A percentile compares a stretch with the other conserved stretches of the same genome.
phyloP scores from a whole-genome alignment of 2,888 invertebrate species.

The Chymomyza caudatula region DNA sequence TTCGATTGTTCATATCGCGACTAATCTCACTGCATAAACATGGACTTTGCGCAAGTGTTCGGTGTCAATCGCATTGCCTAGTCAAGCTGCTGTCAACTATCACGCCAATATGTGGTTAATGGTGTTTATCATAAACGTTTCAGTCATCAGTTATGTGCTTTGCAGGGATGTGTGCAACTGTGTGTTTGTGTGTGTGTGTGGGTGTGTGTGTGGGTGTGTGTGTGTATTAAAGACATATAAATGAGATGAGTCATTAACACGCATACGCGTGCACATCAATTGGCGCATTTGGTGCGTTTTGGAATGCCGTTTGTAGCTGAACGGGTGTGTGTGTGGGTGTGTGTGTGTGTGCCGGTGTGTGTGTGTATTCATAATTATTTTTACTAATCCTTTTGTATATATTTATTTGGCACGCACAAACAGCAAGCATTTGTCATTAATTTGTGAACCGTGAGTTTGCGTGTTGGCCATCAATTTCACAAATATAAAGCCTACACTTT shows the following conservation, averaged over 20 bases:
- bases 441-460: slow-evolving; percentile 38
- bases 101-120: background rate
- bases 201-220: background rate
- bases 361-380: background rate
- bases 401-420: background rate
- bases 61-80: slow-evolving; percentile 42
- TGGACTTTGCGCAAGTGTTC: background rate
- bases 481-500: slow-evolving; percentile 21
- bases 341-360: background rate
- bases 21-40: background rate
- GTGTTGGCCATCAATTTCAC: slow-evolving; percentile 67
- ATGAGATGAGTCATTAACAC: background rate
- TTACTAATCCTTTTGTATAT: background rate
- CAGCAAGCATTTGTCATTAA: background rate
- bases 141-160: background rate
- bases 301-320: background rate
- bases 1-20: background rate
- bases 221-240: too few relatives aligned
- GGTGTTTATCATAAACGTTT: background rate
- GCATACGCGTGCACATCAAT: background rate
- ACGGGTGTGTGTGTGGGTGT: background rate
- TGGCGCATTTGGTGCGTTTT: background rate
- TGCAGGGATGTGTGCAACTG: background rate
- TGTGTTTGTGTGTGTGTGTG: slow-evolving; percentile 7
- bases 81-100: slow-evolving; percentile 35